Base-by-base conservation (phyloP, 2,113 vertebrate genomes). In the Crotalus viridis region DNA sequence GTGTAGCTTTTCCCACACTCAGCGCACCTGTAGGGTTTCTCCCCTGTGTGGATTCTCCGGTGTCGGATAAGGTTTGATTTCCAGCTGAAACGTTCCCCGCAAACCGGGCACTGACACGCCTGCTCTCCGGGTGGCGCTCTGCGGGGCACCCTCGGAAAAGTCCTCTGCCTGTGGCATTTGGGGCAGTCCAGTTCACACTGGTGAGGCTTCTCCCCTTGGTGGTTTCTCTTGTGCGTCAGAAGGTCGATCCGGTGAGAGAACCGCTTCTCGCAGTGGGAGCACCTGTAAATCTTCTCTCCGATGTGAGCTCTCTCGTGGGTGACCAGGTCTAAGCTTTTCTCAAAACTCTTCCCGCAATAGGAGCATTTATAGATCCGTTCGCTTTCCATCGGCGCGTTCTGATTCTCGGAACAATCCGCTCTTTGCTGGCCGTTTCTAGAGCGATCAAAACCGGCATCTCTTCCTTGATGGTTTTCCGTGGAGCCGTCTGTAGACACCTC, bases 1-100 rank as follows among this genome's bases (percentile, higher is more conserved):
- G 97, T 98, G 96, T 98, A 98, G 9, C 98, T 96, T 87, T 98
- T 98, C 0, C 97, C 97, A 15, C 98, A 98, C 0, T 97, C 97
- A 0, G 98, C 95, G 13, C 98, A 98, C 3, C 96, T 97, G 43
- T 98, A 98, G 0, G 98, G 98, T 7, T 97, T 97, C 86, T 88
- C 86, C 5, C 91, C 91, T 0, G 57, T 92, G 59, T 92, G 91
- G 28, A 87, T 92, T 54, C 48, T 92, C n/a, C 86, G 57, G 48
- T 92, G 91, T 28, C 86, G 54, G 64, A 88, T 88, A 10, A 92
- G 91, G 22, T 88, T 88, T 8, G 59, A 92, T 39, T 54, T 92
- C 85, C 85, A 88, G 17, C 48, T 92, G 86, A 92, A 92, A n/a
- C n/a, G 95, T 86, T 97, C 96, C 94, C 91, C 86, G 3, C 91